phyloP scores from a whole-genome alignment of 2,113 vertebrate species.

The Rissa tridactyla region DNA sequence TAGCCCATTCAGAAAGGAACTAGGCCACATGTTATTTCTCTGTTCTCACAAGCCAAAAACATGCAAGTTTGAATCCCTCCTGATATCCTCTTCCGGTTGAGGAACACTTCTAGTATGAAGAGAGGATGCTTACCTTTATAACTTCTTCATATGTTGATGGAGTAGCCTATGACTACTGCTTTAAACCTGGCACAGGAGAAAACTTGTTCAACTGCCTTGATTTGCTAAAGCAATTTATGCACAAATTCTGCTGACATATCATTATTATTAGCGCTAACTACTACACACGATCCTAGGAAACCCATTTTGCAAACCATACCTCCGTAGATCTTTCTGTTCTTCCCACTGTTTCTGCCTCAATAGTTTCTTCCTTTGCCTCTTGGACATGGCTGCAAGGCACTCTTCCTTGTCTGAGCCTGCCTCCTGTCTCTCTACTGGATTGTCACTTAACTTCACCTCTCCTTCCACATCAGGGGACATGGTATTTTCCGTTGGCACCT shows the following conservation, averaged over 20 bases:
- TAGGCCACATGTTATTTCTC: accelerated
- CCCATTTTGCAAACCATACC: constrained; percentile 72
- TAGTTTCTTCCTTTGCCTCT: constrained; percentile 89
- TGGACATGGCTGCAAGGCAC: constrained; percentile 76
- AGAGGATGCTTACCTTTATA: not conserved
- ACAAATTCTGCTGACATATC: not conserved
- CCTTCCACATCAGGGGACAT: not conserved
- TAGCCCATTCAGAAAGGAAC: not conserved
- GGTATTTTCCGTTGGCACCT: not conserved
- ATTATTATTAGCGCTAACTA: not conserved
- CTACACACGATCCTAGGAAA: not conserved
- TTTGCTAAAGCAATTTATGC: not conserved
- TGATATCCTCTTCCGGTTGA: not conserved
- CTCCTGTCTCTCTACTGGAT: not conserved
- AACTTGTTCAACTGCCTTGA: not conserved
- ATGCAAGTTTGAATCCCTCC: not conserved
- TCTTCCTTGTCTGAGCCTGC: not conserved
- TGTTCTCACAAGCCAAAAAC: not conserved
- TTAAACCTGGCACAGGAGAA: not conserved
- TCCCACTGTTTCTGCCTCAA: constrained; percentile 94
- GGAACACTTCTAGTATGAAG: not conserved
- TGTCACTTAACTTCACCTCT: not conserved
- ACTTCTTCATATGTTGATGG: not conserved
- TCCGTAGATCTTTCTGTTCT: constrained; percentile 88
- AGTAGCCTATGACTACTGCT: not conserved